phyloP scores from a whole-genome alignment of 2,113 vertebrate genomes.

The Nyctereutes procyonoides region DNA sequence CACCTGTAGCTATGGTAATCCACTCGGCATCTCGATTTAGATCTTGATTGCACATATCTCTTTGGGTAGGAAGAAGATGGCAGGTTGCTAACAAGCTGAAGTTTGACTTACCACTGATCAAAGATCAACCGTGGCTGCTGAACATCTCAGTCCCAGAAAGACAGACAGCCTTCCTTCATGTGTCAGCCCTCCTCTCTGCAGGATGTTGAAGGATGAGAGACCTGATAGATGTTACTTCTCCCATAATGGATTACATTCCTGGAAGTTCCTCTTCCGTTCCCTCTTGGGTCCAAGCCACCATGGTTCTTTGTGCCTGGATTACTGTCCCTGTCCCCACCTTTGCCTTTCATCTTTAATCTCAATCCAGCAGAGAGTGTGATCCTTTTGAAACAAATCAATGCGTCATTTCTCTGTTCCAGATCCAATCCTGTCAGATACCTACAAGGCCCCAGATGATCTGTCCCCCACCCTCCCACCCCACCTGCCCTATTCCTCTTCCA shows the following conservation, averaged over 20 bases:
- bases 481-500: accelerated
- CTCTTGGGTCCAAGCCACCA: neutral
- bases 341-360: neutral
- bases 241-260: neutral
- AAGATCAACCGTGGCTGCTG: neutral
- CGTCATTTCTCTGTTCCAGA: neutral
- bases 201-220: neutral
- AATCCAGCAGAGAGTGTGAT: neutral
- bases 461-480: too few species aligned
- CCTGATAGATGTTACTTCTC: neutral
- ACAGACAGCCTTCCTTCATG: neutral
- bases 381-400: neutral
- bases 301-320: neutral
- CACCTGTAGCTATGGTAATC: conserved; percentile 66
- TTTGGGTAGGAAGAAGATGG: neutral
- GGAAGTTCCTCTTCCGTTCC: neutral
- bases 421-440: neutral
- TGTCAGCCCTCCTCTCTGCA: accelerated
- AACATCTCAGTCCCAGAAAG: neutral
- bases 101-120: neutral
- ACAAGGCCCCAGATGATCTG: neutral
- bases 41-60: neutral
- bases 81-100: neutral
- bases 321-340: neutral
- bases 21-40: conserved; percentile 21